Evolutionary conservation across 1,140 invertebrate genomes (phyloP).

Genomic region (Penaeus japonicus): DNA sequence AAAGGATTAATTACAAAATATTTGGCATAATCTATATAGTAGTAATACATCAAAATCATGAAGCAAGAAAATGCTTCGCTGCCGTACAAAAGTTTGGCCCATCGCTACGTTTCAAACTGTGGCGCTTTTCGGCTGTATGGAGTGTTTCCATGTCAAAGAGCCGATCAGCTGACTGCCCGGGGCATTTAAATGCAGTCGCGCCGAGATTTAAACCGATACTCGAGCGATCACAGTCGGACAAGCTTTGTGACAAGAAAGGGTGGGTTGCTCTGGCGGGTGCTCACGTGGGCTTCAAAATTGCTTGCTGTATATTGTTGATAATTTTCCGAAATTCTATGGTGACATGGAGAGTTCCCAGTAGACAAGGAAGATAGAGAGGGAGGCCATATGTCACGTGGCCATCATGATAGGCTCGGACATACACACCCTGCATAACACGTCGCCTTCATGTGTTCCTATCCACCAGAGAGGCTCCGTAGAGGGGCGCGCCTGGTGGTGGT

Average conservation of each 20-base stretch:
- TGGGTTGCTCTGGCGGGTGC: background rate
- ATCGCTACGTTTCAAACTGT: constrained; percentile 53
- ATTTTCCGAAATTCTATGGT: too few relatives aligned
- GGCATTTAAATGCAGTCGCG: constrained; percentile 58
- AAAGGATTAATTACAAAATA: background rate
- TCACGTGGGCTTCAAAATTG: background rate
- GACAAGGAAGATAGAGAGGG: too few relatives aligned
- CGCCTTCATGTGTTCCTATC: too few relatives aligned
- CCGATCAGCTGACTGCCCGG: constrained; percentile 57
- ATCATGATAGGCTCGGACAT: too few relatives aligned
- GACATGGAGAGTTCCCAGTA: too few relatives aligned
- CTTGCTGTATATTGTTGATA: too few relatives aligned
- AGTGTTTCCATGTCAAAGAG: constrained; percentile 58
- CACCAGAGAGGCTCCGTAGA: too few relatives aligned
- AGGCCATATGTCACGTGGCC: too few relatives aligned
- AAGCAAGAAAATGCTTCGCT: background rate
- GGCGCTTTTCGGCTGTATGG: constrained; percentile 48
- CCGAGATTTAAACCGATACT: constrained; percentile 51
- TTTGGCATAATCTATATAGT: too few relatives aligned
- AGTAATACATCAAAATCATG: too few relatives aligned
- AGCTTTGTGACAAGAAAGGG: constrained; percentile 27
- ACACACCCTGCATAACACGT: too few relatives aligned
- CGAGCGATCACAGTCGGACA: constrained; percentile 18
- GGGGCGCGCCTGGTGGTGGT: too few relatives aligned
- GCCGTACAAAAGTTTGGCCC: constrained; percentile 52